Evolutionary conservation across 2,888 invertebrate species (phyloP).

Genomic region (Mechanitis messenoides): DNA sequence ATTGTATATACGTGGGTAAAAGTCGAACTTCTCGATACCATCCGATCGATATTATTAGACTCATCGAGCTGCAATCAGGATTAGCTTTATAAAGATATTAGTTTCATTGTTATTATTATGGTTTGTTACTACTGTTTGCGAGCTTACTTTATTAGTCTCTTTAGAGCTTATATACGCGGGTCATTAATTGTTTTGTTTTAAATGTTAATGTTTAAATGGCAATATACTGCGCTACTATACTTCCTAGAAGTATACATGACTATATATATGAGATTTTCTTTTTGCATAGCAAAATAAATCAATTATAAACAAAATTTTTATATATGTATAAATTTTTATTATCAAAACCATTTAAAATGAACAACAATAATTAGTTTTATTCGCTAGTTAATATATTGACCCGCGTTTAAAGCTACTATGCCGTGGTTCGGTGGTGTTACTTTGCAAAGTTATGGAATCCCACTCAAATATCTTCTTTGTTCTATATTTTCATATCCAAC

Average conservation of each 20-base stretch:
- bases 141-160: constrained; percentile 62
- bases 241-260: constrained; percentile 21
- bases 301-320: constrained; percentile 17
- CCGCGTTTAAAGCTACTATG: constrained; percentile 37
- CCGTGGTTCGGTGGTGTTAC: constrained; percentile 32
- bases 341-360: constrained; percentile 17
- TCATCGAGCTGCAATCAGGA: constrained; percentile 68
- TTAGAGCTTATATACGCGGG: constrained; percentile 52
- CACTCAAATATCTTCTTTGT: neutral
- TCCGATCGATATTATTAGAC: constrained; percentile 74
- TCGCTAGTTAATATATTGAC: constrained; percentile 39
- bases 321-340: constrained; percentile 5
- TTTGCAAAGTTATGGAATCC: neutral
- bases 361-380: constrained; percentile 13
- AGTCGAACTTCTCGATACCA: constrained; percentile 61
- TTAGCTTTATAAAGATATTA: constrained; percentile 64
- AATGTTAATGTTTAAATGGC: constrained; percentile 12
- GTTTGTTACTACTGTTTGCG: constrained; percentile 58
- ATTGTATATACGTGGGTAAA: constrained; percentile 74
- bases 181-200: constrained; percentile 34
- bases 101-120: constrained; percentile 69
- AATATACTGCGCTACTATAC: constrained; percentile 18
- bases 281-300: constrained; percentile 26
- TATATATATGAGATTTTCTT: constrained; percentile 1
- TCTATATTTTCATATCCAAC: no score